Evolutionary conservation across 2,113 vertebrate genomes (phyloP).

Genomic region (Chloropsis cyanopogon): DNA sequence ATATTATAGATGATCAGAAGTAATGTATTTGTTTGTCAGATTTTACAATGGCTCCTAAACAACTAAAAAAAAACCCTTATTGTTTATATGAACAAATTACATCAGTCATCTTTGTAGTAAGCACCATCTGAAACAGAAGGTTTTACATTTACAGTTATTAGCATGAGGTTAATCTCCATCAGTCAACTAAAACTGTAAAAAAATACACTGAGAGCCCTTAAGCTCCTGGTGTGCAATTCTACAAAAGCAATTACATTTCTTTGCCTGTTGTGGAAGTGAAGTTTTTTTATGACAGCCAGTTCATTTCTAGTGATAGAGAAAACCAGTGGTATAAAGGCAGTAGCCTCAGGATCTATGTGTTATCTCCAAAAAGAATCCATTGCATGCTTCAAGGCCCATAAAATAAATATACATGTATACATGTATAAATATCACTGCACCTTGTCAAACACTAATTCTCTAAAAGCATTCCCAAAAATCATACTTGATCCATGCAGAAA

Average conservation of each 20-base stretch:
- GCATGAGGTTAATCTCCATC: background rate
- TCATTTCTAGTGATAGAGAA: background rate
- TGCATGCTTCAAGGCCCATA: background rate
- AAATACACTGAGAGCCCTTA: background rate
- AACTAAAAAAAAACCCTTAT: background rate
- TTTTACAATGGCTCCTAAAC: background rate
- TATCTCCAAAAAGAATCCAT: background rate
- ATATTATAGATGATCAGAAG: background rate
- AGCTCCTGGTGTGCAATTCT: background rate
- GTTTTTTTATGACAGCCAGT: background rate
- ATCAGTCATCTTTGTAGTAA: background rate
- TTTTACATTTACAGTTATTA: background rate
- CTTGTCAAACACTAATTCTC: background rate
- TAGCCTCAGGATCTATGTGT: background rate
- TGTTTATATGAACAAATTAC: background rate
- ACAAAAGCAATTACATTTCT: conserved; percentile 39
- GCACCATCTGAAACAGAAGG: background rate
- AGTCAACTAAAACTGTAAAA: background rate
- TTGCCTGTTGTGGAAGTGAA: background rate
- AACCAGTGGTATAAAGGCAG: background rate
- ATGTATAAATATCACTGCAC: background rate
- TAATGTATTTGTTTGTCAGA: background rate
- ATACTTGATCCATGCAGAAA: background rate
- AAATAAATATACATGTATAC: background rate
- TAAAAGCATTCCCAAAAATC: background rate